phyloP scores from a whole-genome alignment of 2,888 invertebrate species.

The Apodemia duryi region DNA sequence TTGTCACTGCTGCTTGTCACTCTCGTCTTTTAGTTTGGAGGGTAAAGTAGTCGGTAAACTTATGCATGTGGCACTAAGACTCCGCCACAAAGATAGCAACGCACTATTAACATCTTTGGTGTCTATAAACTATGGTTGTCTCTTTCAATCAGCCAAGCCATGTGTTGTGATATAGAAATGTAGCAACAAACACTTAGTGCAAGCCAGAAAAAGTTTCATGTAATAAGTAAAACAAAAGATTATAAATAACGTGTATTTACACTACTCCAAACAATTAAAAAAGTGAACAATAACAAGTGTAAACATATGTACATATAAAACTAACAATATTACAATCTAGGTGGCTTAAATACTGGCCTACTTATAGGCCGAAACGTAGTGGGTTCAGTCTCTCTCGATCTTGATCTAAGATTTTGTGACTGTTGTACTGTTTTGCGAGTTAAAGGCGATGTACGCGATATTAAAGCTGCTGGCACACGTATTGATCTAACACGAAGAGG shows the following conservation, averaged over 20 bases:
- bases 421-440: slow-evolving; percentile 34
- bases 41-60: too few relatives aligned
- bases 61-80: too few relatives aligned
- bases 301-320: slow-evolving; percentile 22
- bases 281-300: slow-evolving; percentile 22
- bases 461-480: slow-evolving; percentile 37
- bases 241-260: slow-evolving; percentile 31
- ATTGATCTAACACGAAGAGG: slow-evolving; percentile 42
- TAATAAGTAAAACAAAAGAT: slow-evolving; percentile 7
- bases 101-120: too few relatives aligned
- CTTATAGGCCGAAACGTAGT: slow-evolving; percentile 55
- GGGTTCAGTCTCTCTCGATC: slow-evolving; percentile 52
- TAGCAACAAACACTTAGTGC: too few relatives aligned
- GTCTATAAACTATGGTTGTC: too few relatives aligned
- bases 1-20: too few relatives aligned
- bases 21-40: too few relatives aligned
- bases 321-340: slow-evolving; percentile 43
- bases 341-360: slow-evolving; percentile 51
- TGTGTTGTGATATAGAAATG: too few relatives aligned
- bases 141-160: too few relatives aligned
- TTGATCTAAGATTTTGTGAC: slow-evolving; percentile 39
- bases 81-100: too few relatives aligned
- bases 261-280: slow-evolving; percentile 14
- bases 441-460: slow-evolving; percentile 41
- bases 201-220: too few relatives aligned